These are phyloP conservation scores for Cryptoleucopteryx plumbea DNA, from an alignment of 2,113 vertebrate genomes.

Conservation along the genomic window DNA sequence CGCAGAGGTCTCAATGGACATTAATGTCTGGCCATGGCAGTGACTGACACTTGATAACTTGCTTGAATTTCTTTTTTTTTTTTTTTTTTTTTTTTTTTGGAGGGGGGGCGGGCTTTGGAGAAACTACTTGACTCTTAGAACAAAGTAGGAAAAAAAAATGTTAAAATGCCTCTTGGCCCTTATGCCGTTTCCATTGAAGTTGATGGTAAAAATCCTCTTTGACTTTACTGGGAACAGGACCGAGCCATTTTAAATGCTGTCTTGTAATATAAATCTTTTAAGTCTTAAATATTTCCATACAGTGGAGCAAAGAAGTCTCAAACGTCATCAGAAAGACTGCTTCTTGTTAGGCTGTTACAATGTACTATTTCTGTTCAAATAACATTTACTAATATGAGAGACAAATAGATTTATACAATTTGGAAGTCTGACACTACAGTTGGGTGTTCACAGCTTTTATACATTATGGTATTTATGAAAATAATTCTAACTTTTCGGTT, in stretches of 20 bases:
- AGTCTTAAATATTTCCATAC: slow-evolving; percentile 56
- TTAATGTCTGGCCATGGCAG: neutral
- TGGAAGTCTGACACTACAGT: slow-evolving; percentile 30
- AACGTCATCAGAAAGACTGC: slow-evolving; percentile 39
- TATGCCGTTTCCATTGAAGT: neutral
- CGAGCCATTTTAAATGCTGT: neutral
- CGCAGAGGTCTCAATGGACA: accelerated
- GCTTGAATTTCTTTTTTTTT: neutral
- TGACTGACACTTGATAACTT: neutral
- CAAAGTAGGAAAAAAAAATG: neutral
- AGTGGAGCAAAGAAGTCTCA: slow-evolving; percentile 19
- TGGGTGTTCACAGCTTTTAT: slow-evolving; percentile 49
- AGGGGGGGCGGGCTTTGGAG: neutral
- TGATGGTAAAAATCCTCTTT: neutral
- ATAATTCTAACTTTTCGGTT: slow-evolving; percentile 19
- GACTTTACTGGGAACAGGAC: neutral
- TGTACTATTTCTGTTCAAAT: slow-evolving; percentile 60
- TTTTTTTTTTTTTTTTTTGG: neutral
- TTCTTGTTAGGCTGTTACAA: slow-evolving; percentile 58
- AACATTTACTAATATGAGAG: slow-evolving; percentile 23
- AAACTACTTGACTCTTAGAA: neutral
- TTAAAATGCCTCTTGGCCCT: neutral
- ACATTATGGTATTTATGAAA: slow-evolving; percentile 39
- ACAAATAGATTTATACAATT: slow-evolving; percentile 44
- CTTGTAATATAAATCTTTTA: slow-evolving; percentile 34